A percentile compares a stretch with the other conserved stretches of the same genome.
These are phyloP conservation scores for Yponomeuta evonymella DNA, from an alignment of 2,888 invertebrate species.

Conservation along the genomic window DNA sequence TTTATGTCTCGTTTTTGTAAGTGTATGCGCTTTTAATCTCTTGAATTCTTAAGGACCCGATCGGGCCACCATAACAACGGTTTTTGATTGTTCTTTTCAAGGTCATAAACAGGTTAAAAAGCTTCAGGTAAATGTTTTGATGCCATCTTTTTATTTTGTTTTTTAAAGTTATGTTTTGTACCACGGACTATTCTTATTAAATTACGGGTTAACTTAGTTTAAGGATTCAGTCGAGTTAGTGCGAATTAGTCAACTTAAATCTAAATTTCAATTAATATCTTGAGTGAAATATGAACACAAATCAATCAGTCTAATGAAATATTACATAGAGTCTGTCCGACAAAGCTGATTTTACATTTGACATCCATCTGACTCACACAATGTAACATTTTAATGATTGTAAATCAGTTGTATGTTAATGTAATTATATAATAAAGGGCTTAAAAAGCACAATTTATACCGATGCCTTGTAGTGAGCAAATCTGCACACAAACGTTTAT, in stretches of 20 bases:
- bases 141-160: no score
- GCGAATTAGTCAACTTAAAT: background rate
- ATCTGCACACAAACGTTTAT: no score
- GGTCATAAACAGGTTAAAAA: no score
- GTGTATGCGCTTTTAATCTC: no score
- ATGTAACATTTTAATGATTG: background rate
- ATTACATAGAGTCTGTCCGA: background rate
- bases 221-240: background rate
- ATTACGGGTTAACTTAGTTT: no score
- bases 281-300: conserved; percentile 13
- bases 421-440: background rate
- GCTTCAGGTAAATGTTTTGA: no score
- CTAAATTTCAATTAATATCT: background rate
- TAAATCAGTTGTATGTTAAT: background rate
- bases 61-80: no score
- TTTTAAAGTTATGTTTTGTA: no score
- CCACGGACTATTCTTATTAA: no score
- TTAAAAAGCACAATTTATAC: background rate
- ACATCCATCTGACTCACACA: background rate
- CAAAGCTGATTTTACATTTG: background rate
- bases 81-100: no score
- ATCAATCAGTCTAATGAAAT: conserved; percentile 10
- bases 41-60: no score
- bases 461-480: background rate
- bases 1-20: no score